Conservation (phyloP, 1,140 invertebrate genomes). For the Leptinotarsa texana region DNA sequence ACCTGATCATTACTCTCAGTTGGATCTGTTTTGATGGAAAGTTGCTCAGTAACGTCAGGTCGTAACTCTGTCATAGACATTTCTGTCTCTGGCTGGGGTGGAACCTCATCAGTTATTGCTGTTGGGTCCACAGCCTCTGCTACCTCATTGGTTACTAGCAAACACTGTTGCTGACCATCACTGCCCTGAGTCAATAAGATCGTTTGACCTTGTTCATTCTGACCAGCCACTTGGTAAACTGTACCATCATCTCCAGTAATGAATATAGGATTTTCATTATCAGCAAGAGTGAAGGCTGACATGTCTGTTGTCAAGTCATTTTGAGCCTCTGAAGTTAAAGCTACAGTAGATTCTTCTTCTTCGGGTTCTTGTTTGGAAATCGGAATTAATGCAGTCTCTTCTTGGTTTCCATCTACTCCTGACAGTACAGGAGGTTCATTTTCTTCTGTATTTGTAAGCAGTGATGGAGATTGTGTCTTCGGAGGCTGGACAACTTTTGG, state of each 20-base stretch:
- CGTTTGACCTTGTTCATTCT: constrained; percentile 74
- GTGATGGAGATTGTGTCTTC: constrained; percentile 3
- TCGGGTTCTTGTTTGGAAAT: constrained; percentile 17
- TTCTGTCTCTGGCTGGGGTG: constrained; percentile 26
- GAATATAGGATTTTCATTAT: constrained; percentile 62
- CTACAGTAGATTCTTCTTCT: constrained; percentile 23
- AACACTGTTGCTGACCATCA: constrained; percentile 71
- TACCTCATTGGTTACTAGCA: constrained; percentile 68
- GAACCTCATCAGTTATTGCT: constrained; percentile 32
- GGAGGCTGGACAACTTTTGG: neutral
- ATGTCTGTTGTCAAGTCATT: constrained; percentile 34
- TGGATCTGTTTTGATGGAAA: constrained; percentile 42
- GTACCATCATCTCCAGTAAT: constrained; percentile 71
- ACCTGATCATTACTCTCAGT: constrained; percentile 65
- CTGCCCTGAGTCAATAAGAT: constrained; percentile 67
- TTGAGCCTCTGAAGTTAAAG: constrained; percentile 19
- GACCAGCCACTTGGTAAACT: constrained; percentile 71
- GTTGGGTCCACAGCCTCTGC: constrained; percentile 58
- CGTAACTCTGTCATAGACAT: constrained; percentile 26
- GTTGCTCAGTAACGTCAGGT: constrained; percentile 28
- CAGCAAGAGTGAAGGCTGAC: constrained; percentile 43
- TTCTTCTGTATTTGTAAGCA: constrained; percentile 20
- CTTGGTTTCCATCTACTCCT: constrained; percentile 8
- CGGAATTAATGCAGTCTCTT: neutral
- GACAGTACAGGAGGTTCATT: constrained; percentile 12